Conservation (phyloP, 2,797 vertebrate genomes). For the Borostomias antarcticus region DNA sequence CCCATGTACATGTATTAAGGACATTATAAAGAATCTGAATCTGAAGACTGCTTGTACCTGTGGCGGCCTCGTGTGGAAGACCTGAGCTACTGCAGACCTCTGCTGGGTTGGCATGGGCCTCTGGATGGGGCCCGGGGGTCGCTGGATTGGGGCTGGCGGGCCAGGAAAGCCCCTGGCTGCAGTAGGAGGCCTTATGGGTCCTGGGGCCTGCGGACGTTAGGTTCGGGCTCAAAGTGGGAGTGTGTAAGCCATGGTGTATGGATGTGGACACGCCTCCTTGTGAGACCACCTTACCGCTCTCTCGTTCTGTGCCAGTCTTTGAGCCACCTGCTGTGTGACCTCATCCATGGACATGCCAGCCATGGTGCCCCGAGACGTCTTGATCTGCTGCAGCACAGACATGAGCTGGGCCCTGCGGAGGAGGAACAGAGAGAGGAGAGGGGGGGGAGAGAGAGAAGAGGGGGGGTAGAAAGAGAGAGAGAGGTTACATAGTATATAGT, state of each 20-base stretch:
- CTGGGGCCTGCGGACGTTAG: constrained; percentile 64
- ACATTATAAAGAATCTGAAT: no score
- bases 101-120: constrained; percentile 70
- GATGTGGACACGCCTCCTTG: not conserved
- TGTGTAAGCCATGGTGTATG: not conserved
- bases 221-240: not conserved
- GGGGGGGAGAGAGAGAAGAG: not conserved
- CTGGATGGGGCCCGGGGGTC: constrained; percentile 67
- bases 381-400: constrained; percentile 90
- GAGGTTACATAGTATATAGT: not conserved
- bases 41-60: constrained; percentile 73
- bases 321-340: constrained; percentile 81
- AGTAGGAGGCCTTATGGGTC: constrained; percentile 71
- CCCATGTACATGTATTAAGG: no score
- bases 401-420: constrained; percentile 80
- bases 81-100: constrained; percentile 67
- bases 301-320: constrained; percentile 71
- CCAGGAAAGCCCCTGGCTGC: constrained; percentile 25
- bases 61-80: constrained; percentile 67
- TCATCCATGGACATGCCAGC: constrained; percentile 90
- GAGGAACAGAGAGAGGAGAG: not conserved
- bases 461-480: not conserved
- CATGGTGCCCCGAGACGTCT: constrained; percentile 87
- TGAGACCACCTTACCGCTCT: constrained; percentile 26
- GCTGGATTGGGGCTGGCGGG: constrained; percentile 45